Conservation (phyloP, 2,113 vertebrate species). For the Naja naja region DNA sequence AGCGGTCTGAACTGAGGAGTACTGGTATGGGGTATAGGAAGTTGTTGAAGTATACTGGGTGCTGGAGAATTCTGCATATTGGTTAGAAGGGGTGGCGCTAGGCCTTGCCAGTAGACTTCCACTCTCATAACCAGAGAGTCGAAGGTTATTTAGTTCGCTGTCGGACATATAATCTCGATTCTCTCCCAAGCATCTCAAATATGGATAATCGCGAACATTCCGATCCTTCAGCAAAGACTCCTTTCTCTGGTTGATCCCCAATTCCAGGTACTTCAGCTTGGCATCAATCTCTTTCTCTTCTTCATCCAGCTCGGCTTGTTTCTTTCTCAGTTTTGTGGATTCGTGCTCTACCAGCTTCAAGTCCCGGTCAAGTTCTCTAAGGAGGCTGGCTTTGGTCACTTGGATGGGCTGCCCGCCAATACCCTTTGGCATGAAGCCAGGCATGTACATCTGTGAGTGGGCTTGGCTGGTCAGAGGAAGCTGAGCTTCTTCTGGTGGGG, state of each 20-base stretch:
- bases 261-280: constrained; percentile 93
- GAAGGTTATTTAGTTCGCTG: constrained; percentile 92
- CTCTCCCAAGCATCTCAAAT: constrained; percentile 85
- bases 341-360: constrained; percentile 95
- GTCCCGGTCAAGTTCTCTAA: constrained; percentile 93
- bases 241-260: constrained; percentile 94
- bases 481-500: constrained; percentile 90
- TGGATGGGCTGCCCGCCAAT: constrained; percentile 75
- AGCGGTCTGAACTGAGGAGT: constrained; percentile 74
- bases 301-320: constrained; percentile 95
- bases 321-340: constrained; percentile 94
- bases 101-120: constrained; percentile 74
- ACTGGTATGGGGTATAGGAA: constrained; percentile 81
- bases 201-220: constrained; percentile 82
- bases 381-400: constrained; percentile 88
- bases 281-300: constrained; percentile 99
- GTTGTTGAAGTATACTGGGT: constrained; percentile 73
- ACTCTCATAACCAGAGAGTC: constrained; percentile 78
- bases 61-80: constrained; percentile 79
- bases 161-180: constrained; percentile 94
- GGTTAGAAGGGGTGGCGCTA: constrained; percentile 75
- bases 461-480: constrained; percentile 86
- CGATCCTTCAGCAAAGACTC: constrained; percentile 92
- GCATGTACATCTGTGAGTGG: constrained; percentile 87
- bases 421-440: constrained; percentile 81